phyloP scores from a whole-genome alignment of 2,113 vertebrate species.

The Rhinogobius similis region DNA sequence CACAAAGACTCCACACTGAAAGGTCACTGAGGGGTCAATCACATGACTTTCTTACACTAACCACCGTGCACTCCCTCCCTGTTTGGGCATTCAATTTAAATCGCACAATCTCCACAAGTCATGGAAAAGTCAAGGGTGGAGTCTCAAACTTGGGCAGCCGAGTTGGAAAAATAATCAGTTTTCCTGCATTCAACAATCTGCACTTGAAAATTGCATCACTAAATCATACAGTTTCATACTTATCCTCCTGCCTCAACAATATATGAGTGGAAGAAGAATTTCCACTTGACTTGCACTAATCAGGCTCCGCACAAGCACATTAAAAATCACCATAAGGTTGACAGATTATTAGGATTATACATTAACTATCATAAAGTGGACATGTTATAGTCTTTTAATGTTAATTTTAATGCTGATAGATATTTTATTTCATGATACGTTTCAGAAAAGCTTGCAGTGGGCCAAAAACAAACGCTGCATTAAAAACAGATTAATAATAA shows the following conservation, averaged over 20 bases:
- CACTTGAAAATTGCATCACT: neutral
- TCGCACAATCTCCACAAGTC: neutral
- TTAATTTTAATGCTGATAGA: too few species aligned
- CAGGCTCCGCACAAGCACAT: too few species aligned
- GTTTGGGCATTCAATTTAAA: neutral
- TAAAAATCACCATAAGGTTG: too few species aligned
- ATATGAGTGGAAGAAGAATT: slow-evolving; percentile 3
- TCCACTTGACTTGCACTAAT: neutral
- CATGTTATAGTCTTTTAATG: too few species aligned
- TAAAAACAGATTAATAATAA: too few species aligned
- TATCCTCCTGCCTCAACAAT: neutral
- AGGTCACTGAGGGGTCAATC: neutral
- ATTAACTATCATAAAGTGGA: too few species aligned
- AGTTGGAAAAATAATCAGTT: neutral
- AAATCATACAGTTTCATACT: neutral
- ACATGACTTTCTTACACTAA: neutral
- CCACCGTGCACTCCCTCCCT: neutral
- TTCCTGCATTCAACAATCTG: neutral
- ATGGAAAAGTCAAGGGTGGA: slow-evolving; percentile 6
- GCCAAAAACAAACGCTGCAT: too few species aligned
- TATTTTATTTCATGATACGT: too few species aligned
- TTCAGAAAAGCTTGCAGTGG: too few species aligned
- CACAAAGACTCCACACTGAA: neutral
- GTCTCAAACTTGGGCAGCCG: slow-evolving; percentile 4
- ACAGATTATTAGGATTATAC: too few species aligned